phyloP scores from a whole-genome alignment of 2,113 vertebrate genomes.

The Chaetura pelagica region DNA sequence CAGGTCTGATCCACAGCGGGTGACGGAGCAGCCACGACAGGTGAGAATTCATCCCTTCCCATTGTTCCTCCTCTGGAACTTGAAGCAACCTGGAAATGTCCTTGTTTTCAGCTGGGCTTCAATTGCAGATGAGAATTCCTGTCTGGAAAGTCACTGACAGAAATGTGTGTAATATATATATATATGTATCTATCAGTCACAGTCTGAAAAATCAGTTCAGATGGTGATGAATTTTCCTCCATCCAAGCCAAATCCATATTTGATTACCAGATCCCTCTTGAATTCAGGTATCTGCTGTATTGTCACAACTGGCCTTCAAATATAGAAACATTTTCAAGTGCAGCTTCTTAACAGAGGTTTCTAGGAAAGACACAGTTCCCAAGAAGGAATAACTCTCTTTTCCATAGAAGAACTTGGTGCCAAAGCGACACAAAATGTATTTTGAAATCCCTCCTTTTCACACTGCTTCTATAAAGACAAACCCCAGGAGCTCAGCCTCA shows the following conservation, averaged over 20 bases:
- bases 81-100: background rate
- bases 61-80: background rate
- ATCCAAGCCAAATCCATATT: background rate
- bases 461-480: background rate
- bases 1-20: conserved; percentile 84
- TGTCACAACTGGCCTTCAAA: background rate
- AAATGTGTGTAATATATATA: no score
- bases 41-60: conserved; percentile 60
- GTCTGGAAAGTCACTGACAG: no score
- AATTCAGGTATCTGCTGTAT: background rate
- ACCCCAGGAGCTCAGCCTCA: background rate
- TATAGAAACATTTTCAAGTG: background rate
- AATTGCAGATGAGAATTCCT: background rate
- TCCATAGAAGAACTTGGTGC: background rate
- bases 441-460: background rate
- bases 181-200: no score
- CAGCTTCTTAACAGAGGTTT: background rate
- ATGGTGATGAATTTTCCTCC: background rate
- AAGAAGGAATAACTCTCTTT: background rate
- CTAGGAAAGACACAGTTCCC: background rate
- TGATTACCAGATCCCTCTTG: background rate
- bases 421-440: background rate
- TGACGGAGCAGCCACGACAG: conserved; percentile 87
- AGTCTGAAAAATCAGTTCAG: background rate
- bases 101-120: background rate